These are phyloP conservation scores for Pelodiscus sinensis DNA, from an alignment of 2,113 vertebrate species.

Conservation along the genomic window DNA sequence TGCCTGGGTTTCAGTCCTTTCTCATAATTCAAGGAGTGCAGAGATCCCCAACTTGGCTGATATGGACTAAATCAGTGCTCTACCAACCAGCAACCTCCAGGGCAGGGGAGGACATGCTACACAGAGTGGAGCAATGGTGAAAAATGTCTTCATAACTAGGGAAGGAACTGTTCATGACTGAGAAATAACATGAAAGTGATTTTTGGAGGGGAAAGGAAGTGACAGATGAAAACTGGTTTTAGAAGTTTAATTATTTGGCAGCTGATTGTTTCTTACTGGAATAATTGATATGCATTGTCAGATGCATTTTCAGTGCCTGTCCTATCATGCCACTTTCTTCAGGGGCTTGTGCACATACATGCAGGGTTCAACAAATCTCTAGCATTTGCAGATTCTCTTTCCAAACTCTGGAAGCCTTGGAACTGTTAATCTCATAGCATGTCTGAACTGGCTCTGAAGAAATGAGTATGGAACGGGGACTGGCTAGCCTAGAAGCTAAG, in stretches of 20 bases:
- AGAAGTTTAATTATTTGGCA: background rate
- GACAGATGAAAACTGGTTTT: background rate
- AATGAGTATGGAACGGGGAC: constrained; percentile 42
- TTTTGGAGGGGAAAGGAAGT: background rate
- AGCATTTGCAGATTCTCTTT: background rate
- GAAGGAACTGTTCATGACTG: background rate
- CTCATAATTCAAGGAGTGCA: background rate
- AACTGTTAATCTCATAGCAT: background rate
- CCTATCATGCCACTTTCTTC: background rate
- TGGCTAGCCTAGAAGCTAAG: background rate
- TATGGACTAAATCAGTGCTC: background rate
- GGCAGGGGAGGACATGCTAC: background rate
- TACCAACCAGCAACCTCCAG: background rate
- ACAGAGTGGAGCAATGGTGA: background rate
- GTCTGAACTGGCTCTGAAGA: constrained; percentile 27
- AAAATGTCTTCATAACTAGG: background rate
- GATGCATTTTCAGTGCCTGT: background rate
- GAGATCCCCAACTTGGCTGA: background rate
- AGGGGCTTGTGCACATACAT: background rate
- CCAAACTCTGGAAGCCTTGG: background rate
- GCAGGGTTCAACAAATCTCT: background rate
- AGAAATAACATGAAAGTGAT: background rate
- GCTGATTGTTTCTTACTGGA: constrained; percentile 22
- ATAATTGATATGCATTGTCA: constrained; percentile 21
- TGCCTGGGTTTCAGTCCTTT: background rate